Percentiles rank a stretch among this genome's conserved stretches.
Conservation (phyloP, 53 echinoderm and acorn worm species). For the Apostichopus leukothele region DNA sequence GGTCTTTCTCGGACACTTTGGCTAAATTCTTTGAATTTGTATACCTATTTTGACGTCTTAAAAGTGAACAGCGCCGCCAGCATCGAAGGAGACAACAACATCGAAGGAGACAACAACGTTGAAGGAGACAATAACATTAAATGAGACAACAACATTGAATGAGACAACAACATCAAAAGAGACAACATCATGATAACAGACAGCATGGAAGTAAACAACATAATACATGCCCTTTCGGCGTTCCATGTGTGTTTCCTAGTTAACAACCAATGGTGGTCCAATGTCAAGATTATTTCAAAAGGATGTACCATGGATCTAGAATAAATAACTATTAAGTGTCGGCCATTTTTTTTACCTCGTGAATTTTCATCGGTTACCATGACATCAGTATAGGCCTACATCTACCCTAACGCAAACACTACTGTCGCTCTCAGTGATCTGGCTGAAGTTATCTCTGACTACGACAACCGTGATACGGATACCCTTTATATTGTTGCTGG, state of each 20-base stretch:
- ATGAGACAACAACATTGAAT: too few species aligned
- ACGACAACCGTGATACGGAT: constrained; percentile 16
- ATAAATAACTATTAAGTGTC: constrained; percentile 51
- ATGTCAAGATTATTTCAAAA: constrained; percentile 30
- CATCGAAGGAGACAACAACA: too few species aligned
- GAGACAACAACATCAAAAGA: too few species aligned
- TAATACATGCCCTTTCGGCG: too few species aligned
- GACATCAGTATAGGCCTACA: constrained; percentile 3
- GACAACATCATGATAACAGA: too few species aligned
- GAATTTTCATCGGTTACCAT: constrained; percentile 46
- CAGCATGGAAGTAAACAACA: too few species aligned
- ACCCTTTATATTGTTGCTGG: constrained; percentile 21
- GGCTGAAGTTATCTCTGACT: constrained; percentile 14
- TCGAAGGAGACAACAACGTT: too few species aligned
- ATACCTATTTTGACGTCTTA: too few species aligned
- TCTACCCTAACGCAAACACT: constrained; percentile 19
- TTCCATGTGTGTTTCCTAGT: not conserved
- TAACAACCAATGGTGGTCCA: constrained; percentile 49
- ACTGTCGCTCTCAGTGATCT: not conserved
- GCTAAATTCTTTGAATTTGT: too few species aligned
- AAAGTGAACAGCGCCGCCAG: too few species aligned
- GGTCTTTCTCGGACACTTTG: too few species aligned
- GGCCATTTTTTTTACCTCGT: constrained; percentile 50
- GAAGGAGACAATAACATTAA: too few species aligned
- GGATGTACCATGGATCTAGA: constrained; percentile 49